Conservation (phyloP, 1,140 invertebrate genomes). For the Muscidifurax raptorellus region DNA sequence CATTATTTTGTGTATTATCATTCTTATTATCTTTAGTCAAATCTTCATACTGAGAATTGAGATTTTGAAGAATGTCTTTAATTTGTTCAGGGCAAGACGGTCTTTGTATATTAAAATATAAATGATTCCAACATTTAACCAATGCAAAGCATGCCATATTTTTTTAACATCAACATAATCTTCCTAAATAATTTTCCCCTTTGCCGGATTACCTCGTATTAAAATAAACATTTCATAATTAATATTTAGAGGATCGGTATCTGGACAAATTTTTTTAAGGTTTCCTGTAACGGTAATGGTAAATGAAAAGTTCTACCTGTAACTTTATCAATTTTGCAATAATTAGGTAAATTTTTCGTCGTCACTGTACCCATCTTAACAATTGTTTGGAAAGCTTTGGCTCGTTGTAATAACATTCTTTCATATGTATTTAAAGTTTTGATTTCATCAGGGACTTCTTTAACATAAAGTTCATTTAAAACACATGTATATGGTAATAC, state of each 20-base stretch:
- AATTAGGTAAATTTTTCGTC: slow-evolving; percentile 61
- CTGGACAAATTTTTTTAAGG: slow-evolving; percentile 56
- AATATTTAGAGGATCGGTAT: slow-evolving; percentile 54
- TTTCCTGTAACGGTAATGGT: slow-evolving; percentile 62
- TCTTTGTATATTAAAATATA: slow-evolving; percentile 56
- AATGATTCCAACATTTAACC: slow-evolving; percentile 12
- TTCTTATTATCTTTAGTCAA: background rate
- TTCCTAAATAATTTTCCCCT: too few relatives aligned
- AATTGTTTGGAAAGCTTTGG: slow-evolving; percentile 66
- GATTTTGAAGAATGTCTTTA: slow-evolving; percentile 27
- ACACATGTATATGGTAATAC: slow-evolving; percentile 50
- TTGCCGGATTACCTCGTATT: too few relatives aligned
- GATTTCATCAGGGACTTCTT: slow-evolving; percentile 25
- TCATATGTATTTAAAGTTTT: slow-evolving; percentile 60
- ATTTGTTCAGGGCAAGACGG: slow-evolving; percentile 44
- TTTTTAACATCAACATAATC: too few relatives aligned
- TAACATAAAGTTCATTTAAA: background rate
- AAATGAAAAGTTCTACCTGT: slow-evolving; percentile 65
- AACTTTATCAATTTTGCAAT: slow-evolving; percentile 58
- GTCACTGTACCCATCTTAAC: slow-evolving; percentile 58
- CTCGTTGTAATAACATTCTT: slow-evolving; percentile 64
- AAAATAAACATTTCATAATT: background rate
- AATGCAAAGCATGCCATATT: background rate
- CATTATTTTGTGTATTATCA: background rate
- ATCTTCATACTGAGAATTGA: background rate